These are phyloP conservation scores for Agrotis segetum DNA, from an alignment of 2,888 invertebrate species.

Conservation along the genomic window DNA sequence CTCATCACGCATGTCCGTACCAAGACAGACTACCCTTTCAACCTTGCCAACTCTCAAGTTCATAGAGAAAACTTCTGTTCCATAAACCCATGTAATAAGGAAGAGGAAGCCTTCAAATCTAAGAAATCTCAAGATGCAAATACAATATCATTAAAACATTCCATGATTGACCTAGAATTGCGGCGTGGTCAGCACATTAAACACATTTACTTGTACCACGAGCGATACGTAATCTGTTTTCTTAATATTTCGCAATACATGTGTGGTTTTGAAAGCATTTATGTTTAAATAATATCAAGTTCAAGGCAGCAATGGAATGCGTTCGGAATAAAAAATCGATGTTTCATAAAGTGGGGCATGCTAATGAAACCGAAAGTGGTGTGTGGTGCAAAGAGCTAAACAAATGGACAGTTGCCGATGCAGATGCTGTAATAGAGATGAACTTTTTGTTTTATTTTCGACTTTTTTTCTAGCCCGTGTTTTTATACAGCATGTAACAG, in stretches of 20 bases:
- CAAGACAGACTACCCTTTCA: no score
- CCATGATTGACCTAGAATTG: conserved; percentile 65
- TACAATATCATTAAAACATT: conserved; percentile 67
- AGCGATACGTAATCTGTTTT: conserved; percentile 47
- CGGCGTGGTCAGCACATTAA: conserved; percentile 65
- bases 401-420: conserved; percentile 22
- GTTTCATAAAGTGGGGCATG: conserved; percentile 67
- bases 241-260: conserved; percentile 69
- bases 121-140: conserved; percentile 46
- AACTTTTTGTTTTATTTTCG: neutral
- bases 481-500: neutral
- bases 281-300: conserved; percentile 73
- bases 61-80: neutral
- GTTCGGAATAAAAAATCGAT: conserved; percentile 73
- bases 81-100: conserved; percentile 45
- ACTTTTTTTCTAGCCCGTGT: neutral
- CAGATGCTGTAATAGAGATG: conserved; percentile 1
- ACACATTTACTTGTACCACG: conserved; percentile 50
- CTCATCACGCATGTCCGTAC: no score
- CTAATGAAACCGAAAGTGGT: conserved; percentile 78
- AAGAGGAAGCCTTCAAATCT: conserved; percentile 61
- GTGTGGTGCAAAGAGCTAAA: conserved; percentile 63
- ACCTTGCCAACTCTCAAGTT: neutral
- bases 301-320: conserved; percentile 81
- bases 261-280: conserved; percentile 63